Evolutionary conservation across 2,888 invertebrate species (phyloP).

Genomic region (Cheiracanthium punctorium): DNA sequence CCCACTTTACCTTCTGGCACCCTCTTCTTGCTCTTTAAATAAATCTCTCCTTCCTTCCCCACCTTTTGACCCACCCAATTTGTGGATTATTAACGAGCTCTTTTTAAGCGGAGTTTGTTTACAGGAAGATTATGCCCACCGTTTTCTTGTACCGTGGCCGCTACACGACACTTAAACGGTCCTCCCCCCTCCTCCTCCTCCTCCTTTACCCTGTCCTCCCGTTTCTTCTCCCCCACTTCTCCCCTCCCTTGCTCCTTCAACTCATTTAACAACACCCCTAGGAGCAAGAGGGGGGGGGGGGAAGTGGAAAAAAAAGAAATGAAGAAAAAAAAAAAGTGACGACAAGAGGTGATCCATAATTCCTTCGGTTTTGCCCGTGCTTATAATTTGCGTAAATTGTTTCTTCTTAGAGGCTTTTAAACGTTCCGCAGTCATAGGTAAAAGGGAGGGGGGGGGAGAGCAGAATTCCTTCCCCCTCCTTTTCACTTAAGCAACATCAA

Average conservation of each 20-base stretch:
- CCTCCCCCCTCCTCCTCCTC: slow-evolving; percentile 5
- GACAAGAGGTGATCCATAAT: slow-evolving; percentile 64
- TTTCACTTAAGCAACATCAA: slow-evolving; percentile 1
- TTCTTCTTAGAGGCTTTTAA: slow-evolving; percentile 66
- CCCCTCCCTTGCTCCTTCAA: slow-evolving; percentile 34
- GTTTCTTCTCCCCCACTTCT: slow-evolving; percentile 1
- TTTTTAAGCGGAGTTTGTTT: slow-evolving; percentile 69
- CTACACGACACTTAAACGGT: slow-evolving; percentile 51
- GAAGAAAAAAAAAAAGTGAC: slow-evolving; percentile 22
- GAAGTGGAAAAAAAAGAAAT: slow-evolving; percentile 17
- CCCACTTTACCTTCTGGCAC: slow-evolving; percentile 43
- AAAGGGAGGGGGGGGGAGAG: neutral
- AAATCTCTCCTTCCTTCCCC: slow-evolving; percentile 49
- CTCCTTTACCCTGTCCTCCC: neutral
- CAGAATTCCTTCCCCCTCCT: neutral
- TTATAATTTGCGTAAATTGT: slow-evolving; percentile 70
- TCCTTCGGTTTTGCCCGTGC: slow-evolving; percentile 63
- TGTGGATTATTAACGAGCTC: slow-evolving; percentile 69
- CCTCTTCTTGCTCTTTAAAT: slow-evolving; percentile 61
- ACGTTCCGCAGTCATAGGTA: slow-evolving; percentile 51
- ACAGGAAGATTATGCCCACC: slow-evolving; percentile 67
- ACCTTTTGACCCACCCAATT: slow-evolving; percentile 64
- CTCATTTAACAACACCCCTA: slow-evolving; percentile 68
- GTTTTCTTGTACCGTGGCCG: slow-evolving; percentile 66
- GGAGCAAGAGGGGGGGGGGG: slow-evolving; percentile 13